phyloP scores from a whole-genome alignment of 1,140 invertebrate genomes.

The Philopotamus ludificatus region DNA sequence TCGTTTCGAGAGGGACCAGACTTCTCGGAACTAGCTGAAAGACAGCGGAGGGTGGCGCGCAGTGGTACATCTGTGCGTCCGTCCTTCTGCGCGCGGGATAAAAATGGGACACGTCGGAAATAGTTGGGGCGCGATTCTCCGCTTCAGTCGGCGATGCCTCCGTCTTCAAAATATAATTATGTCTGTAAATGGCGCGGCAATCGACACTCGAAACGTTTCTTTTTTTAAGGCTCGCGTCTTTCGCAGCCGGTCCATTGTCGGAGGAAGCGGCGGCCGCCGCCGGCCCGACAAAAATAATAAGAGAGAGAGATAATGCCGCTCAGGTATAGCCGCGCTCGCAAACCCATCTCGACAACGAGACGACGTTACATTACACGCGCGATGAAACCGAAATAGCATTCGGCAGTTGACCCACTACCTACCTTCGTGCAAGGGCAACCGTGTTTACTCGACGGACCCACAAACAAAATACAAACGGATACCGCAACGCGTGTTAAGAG shows the following conservation, averaged over 20 bases:
- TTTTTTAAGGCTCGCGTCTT: conserved; percentile 26
- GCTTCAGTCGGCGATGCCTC: conserved; percentile 14
- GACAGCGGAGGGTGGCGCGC: neutral
- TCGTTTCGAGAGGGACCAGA: conserved; percentile 32
- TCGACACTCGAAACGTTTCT: conserved; percentile 26
- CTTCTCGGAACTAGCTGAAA: conserved; percentile 32
- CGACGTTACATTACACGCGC: neutral
- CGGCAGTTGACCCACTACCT: no score
- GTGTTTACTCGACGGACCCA: no score
- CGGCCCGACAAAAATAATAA: conserved; percentile 5
- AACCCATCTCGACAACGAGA: neutral
- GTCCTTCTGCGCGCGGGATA: neutral
- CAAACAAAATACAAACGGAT: no score
- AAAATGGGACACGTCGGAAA: neutral
- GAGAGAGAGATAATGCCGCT: neutral
- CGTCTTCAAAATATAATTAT: conserved; percentile 36
- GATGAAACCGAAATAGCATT: neutral
- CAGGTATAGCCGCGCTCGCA: neutral
- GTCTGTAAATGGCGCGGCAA: conserved; percentile 37
- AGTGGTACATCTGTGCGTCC: neutral
- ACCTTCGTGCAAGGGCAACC: no score
- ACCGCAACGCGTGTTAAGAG: no score
- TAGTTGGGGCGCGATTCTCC: neutral
- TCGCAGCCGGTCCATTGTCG: conserved; percentile 33
- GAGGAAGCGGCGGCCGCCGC: no score